These are phyloP conservation scores for Tyria jacobaeae DNA, from an alignment of 2,888 invertebrate genomes.

Conservation along the genomic window DNA sequence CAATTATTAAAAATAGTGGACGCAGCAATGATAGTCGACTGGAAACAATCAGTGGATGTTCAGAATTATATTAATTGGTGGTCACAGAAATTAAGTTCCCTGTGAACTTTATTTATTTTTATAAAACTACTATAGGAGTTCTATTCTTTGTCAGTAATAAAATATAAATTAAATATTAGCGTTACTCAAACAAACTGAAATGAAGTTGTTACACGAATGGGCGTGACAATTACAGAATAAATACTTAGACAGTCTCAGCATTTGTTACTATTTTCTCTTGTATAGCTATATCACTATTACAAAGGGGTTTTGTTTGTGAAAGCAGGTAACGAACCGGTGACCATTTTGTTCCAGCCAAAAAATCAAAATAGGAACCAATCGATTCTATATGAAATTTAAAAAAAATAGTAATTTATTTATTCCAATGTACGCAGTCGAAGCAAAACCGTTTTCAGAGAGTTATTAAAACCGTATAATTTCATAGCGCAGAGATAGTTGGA, in stretches of 20 bases:
- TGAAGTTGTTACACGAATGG: slow-evolving; percentile 5
- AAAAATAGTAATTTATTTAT: slow-evolving; percentile 1
- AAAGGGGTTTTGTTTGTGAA: not conserved
- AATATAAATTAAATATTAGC: too few relatives aligned
- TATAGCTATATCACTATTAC: not conserved
- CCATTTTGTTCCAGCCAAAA: not conserved
- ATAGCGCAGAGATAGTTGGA: slow-evolving; percentile 37
- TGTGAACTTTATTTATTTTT: slow-evolving; percentile 30
- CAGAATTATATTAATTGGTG: slow-evolving; percentile 31
- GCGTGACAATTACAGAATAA: not conserved
- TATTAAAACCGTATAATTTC: slow-evolving; percentile 29
- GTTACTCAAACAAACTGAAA: too few relatives aligned
- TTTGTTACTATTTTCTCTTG: not conserved
- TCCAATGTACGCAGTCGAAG: slow-evolving; percentile 13
- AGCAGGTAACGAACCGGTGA: not conserved
- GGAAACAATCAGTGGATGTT: slow-evolving; percentile 25
- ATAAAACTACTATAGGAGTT: slow-evolving; percentile 36
- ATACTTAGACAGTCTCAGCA: not conserved
- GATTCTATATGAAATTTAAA: slow-evolving; percentile 1
- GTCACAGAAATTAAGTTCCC: slow-evolving; percentile 38
- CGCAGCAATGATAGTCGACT: slow-evolving; percentile 36
- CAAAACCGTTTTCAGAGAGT: slow-evolving; percentile 18
- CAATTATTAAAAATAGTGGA: slow-evolving; percentile 48
- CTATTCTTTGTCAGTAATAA: slow-evolving; percentile 41
- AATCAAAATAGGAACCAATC: not conserved